Conservation (phyloP, 2,888 invertebrate genomes). For the Drosophila maculinotata region DNA sequence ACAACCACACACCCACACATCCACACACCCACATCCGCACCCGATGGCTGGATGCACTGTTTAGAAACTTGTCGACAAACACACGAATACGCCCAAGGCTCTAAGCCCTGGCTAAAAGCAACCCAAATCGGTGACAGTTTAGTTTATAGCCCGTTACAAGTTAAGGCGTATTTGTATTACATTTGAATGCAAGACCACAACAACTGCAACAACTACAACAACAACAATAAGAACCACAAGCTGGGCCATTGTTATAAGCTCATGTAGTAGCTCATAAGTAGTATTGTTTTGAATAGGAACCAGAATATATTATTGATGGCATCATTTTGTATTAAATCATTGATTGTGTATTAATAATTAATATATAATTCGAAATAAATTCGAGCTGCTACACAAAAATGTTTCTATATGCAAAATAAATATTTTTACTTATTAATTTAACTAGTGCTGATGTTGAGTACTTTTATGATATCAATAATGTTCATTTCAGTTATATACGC, state of each 20-base stretch:
- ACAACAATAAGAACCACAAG: slow-evolving; percentile 14
- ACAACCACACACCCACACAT: slow-evolving; percentile 5
- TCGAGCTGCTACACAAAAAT: too few species aligned
- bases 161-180: slow-evolving; percentile 51
- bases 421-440: too few species aligned
- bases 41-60: slow-evolving; percentile 8
- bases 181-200: slow-evolving; percentile 43
- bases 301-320: slow-evolving; percentile 1
- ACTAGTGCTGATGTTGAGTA: too few species aligned
- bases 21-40: slow-evolving; percentile 6
- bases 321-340: slow-evolving; percentile 6
- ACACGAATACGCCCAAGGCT: slow-evolving; percentile 21
- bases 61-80: slow-evolving; percentile 60
- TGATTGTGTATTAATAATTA: too few species aligned
- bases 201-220: slow-evolving; percentile 10
- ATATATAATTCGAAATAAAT: too few species aligned
- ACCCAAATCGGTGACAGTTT: slow-evolving; percentile 62
- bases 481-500: too few species aligned
- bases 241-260: slow-evolving; percentile 38
- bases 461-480: too few species aligned
- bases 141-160: slow-evolving; percentile 64
- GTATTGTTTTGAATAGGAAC: too few species aligned
- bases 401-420: too few species aligned
- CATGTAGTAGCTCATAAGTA: slow-evolving; percentile 19
- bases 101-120: neutral